phyloP scores from a whole-genome alignment of 2,888 invertebrate species.

The Lordiphosa fenestrarum region DNA sequence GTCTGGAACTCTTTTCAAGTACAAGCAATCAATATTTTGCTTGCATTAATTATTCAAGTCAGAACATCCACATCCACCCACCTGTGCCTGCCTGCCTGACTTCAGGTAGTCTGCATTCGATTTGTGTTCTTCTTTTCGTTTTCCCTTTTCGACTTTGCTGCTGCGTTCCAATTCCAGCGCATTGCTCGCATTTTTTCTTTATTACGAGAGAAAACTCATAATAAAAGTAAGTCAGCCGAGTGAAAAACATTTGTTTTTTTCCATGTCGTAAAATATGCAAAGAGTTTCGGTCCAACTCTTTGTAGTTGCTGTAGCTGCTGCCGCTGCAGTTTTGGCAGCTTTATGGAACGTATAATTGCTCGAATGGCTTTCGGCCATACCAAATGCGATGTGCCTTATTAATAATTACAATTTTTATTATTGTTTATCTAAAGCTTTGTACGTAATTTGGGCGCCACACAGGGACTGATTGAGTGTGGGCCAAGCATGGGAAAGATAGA shows the following conservation, averaged over 20 bases:
- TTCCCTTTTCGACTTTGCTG: conserved; percentile 2
- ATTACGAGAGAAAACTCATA: conserved; percentile 61
- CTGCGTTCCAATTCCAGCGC: conserved; percentile 67
- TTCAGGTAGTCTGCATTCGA: not conserved
- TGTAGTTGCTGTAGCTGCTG: conserved; percentile 28
- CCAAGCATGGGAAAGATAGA: not conserved
- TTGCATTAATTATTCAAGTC: conserved; percentile 41
- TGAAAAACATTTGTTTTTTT: conserved; percentile 69
- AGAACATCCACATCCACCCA: not conserved
- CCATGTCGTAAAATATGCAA: conserved; percentile 69
- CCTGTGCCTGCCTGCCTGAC: not conserved
- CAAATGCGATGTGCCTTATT: conserved; percentile 65
- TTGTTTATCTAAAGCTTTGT: conserved; percentile 61
- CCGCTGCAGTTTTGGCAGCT: conserved; percentile 39
- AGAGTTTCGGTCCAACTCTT: conserved; percentile 39
- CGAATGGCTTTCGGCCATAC: conserved; percentile 43
- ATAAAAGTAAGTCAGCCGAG: conserved; percentile 63
- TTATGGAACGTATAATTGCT: conserved; percentile 71
- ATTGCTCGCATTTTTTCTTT: conserved; percentile 65
- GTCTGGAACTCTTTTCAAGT: conserved; percentile 35
- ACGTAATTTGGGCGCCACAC: conserved; percentile 59
- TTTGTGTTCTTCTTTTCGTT: not conserved
- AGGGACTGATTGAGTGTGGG: conserved; percentile 4
- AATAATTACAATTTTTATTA: conserved; percentile 52
- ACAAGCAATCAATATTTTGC: conserved; percentile 56